These are phyloP conservation scores for Scartelaos histophorus DNA, from an alignment of 2,113 vertebrate genomes.

Conservation along the genomic window DNA sequence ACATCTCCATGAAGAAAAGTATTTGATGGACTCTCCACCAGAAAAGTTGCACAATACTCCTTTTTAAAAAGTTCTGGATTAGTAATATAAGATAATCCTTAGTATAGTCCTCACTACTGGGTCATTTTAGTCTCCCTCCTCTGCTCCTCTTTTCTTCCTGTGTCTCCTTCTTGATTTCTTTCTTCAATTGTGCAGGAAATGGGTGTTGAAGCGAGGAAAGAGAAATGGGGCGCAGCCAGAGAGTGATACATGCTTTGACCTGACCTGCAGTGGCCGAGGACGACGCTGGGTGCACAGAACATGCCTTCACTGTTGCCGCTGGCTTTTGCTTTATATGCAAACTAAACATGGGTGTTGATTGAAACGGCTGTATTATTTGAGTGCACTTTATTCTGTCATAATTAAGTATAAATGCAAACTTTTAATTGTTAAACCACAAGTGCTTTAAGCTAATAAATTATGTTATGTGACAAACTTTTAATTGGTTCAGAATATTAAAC, in stretches of 20 bases:
- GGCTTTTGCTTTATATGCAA: constrained; percentile 58
- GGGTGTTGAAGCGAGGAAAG: too few relatives aligned
- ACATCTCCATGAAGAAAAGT: too few relatives aligned
- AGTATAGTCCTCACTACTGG: too few relatives aligned
- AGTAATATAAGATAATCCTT: too few relatives aligned
- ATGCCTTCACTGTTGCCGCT: constrained; percentile 31
- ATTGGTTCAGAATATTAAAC: constrained; percentile 6
- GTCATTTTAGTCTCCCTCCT: too few relatives aligned
- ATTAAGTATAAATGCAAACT: constrained; percentile 48
- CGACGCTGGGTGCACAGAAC: constrained; percentile 23
- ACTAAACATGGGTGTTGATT: constrained; percentile 34
- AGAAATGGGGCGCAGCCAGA: too few relatives aligned
- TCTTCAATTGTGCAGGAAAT: too few relatives aligned
- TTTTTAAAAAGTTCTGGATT: too few relatives aligned
- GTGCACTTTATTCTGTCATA: constrained; percentile 61
- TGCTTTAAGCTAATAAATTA: constrained; percentile 58
- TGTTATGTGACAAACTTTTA: constrained; percentile 9
- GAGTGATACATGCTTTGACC: constrained; percentile 32
- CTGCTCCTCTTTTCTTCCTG: too few relatives aligned
- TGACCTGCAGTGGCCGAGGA: constrained; percentile 15
- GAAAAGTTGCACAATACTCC: too few relatives aligned
- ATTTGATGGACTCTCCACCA: too few relatives aligned
- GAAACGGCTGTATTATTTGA: constrained; percentile 35
- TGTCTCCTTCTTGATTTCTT: too few relatives aligned
- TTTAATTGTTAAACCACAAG: constrained; percentile 63